These are phyloP conservation scores for Synergus japonicus DNA, from an alignment of 2,888 invertebrate genomes.

Conservation along the genomic window DNA sequence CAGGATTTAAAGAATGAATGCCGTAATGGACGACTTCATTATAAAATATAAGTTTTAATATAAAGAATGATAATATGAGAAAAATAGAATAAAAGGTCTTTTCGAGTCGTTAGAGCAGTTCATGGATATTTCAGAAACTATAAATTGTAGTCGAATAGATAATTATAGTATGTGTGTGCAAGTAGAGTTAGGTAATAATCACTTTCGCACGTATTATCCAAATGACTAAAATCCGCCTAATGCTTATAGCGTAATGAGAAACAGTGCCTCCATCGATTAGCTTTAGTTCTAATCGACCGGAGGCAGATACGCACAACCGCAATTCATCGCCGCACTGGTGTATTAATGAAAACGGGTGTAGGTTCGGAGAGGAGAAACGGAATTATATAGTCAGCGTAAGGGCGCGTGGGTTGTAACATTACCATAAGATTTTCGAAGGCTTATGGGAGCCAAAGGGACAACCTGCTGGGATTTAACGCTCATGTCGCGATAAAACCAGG, in stretches of 20 bases:
- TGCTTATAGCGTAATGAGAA: constrained; percentile 33
- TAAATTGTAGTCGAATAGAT: not conserved
- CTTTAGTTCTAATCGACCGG: constrained; percentile 38
- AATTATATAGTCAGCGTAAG: constrained; percentile 32
- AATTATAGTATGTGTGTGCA: not conserved
- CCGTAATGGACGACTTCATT: too few species aligned
- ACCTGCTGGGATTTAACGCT: constrained; percentile 49
- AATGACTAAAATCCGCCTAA: constrained; percentile 24
- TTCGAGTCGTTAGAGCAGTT: not conserved
- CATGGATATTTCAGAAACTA: not conserved
- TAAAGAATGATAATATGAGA: too few species aligned
- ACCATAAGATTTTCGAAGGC: constrained; percentile 55
- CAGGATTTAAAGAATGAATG: too few species aligned
- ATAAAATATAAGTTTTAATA: too few species aligned
- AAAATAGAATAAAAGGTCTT: too few species aligned
- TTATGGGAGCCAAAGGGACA: constrained; percentile 50
- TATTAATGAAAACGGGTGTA: constrained; percentile 45
- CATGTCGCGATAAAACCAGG: constrained; percentile 50
- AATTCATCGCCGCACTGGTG: not conserved
- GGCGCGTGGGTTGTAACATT: constrained; percentile 45
- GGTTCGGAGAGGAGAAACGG: not conserved
- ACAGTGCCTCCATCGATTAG: constrained; percentile 36
- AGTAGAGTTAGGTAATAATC: constrained; percentile 9
- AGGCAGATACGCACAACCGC: constrained; percentile 30
- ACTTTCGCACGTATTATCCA: constrained; percentile 5